Evolutionary conservation across 2,113 vertebrate genomes (phyloP), one percentile per base, ranked within the genome.

Genomic region (Indicator maculatus): DNA sequence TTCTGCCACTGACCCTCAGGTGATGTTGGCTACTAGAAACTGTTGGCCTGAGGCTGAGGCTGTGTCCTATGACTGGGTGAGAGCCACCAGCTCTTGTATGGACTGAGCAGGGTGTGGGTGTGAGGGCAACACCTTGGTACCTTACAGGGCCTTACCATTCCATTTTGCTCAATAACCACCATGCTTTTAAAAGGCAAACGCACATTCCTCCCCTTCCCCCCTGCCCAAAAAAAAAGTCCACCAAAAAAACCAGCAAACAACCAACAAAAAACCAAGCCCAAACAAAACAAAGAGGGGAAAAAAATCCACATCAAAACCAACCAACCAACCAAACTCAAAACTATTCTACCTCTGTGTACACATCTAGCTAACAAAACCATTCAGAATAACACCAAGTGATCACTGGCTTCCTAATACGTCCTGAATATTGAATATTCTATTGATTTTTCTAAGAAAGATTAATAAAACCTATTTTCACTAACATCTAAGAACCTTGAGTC

Each of bases 91-190:
- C 4, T 53, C 19, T 21, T 7, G 41, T 59, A 20, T 10, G 15
- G 30, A 10, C 14, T 2, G 33, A 39, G 45, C 33, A 17, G 26
- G 21, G 27, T 4, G 38, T 0, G 5, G 36, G 2, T 11, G 4
- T 44, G 16, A 21, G 71, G n/a, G 8, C 26, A 36, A 36, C 36
- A 44, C 12, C 33, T 56, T 38, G 76, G 59, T 36, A 72, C 36
- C 44, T 87, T 38, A 38, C 67, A 61, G 59, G 5, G 83, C 38
- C 8, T 74, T 81, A 18, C 24, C 79, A 36, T 14, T 8, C 52
- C 52, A 8, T 38, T 60, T 31, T 72, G n/a, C 17, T 76, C 63
- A 55, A 11, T 15, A 61, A 82, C 8, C n/a, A 75, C 15, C 41
- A 44, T 16, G 6, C 41, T 41, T 15, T 44, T 5, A 14, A 44